These are phyloP conservation scores for Phataginus tricuspis DNA, from an alignment of 2,797 vertebrate species.

Conservation along the genomic window DNA sequence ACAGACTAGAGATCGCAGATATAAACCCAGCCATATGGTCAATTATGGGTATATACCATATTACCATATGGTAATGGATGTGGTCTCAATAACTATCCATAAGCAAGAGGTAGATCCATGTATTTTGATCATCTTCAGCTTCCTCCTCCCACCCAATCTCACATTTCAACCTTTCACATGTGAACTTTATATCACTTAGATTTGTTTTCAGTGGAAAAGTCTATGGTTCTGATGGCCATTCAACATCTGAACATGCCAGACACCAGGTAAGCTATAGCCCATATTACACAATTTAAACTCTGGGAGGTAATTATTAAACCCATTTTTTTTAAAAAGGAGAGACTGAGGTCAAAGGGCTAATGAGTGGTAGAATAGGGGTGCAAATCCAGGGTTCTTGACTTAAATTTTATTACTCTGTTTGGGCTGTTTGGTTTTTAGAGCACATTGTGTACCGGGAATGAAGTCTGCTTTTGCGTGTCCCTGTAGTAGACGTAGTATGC, in stretches of 20 bases:
- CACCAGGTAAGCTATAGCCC: background rate
- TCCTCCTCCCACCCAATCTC: background rate
- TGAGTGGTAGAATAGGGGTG: background rate
- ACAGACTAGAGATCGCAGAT: no score
- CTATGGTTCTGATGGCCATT: background rate
- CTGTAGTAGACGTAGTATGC: accelerated
- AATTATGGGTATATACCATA: no score
- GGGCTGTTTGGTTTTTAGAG: background rate
- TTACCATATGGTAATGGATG: background rate
- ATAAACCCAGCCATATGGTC: no score
- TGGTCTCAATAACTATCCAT: background rate
- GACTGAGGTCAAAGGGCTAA: background rate
- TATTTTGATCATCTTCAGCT: background rate
- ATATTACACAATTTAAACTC: background rate
- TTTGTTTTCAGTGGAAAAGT: background rate
- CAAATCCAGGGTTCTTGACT: background rate
- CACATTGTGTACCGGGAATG: background rate
- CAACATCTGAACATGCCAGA: background rate
- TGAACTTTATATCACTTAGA: background rate
- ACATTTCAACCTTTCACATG: background rate
- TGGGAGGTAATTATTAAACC: background rate
- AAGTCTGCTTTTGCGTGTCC: background rate
- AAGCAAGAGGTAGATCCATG: accelerated
- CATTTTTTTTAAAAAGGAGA: background rate
- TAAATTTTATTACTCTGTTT: background rate